A percentile compares a stretch with the other conserved stretches of the same genome.
Evolutionary conservation across 2,113 vertebrate species (phyloP).

Genomic region (Helogale parvula): DNA sequence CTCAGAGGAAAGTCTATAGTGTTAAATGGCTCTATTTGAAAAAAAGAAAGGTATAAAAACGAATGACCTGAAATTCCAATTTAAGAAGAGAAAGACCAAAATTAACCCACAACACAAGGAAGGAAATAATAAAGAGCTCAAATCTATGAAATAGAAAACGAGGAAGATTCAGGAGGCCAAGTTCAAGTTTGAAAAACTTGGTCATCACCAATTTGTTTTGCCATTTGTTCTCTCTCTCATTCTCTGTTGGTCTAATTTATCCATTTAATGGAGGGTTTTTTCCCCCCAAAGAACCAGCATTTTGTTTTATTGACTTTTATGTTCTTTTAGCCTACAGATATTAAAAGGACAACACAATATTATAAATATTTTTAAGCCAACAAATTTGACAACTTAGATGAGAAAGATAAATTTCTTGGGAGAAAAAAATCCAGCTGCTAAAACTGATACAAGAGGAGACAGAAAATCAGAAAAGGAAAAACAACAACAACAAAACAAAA

Average conservation of each 20-base stretch:
- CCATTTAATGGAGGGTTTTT: neutral
- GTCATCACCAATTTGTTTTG: neutral
- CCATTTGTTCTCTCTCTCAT: neutral
- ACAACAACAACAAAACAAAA: neutral
- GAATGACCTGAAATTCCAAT: neutral
- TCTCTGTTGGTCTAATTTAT: neutral
- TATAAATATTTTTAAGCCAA: neutral
- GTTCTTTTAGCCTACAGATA: neutral
- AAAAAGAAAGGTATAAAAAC: neutral
- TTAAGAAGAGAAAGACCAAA: neutral
- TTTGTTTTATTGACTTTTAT: neutral
- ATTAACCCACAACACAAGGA: neutral
- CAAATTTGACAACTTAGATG: neutral
- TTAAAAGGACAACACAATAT: neutral
- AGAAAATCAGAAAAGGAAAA: neutral
- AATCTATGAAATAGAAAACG: neutral
- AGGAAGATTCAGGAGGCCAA: neutral
- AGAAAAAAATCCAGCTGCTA: neutral
- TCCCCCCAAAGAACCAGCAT: neutral
- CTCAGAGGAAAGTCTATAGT: neutral
- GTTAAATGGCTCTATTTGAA: neutral
- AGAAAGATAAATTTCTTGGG: neutral
- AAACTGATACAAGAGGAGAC: neutral
- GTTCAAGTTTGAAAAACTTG: neutral
- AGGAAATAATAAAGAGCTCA: neutral